These are phyloP conservation scores for Cyclopterus lumpus DNA, from an alignment of 2,797 vertebrate species.

Conservation along the genomic window DNA sequence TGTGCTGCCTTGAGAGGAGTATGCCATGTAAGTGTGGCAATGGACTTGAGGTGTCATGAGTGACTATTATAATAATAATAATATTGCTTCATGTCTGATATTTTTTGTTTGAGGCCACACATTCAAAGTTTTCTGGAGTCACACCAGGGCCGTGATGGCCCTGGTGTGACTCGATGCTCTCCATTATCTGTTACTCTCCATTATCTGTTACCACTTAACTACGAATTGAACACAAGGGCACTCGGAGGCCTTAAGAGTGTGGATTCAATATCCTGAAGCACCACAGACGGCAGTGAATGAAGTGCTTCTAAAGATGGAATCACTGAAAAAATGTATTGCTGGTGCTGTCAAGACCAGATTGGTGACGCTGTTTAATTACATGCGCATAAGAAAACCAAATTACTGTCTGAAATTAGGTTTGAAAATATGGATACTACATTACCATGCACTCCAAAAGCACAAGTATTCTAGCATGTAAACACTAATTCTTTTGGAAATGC, in stretches of 20 bases:
- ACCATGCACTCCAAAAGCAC: background rate
- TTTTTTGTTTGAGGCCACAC: constrained; percentile 1
- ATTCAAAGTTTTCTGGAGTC: background rate
- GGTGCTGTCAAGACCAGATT: background rate
- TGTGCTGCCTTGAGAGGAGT: background rate
- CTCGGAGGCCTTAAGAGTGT: background rate
- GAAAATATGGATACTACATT: background rate
- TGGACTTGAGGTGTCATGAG: background rate
- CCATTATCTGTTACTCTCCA: no score
- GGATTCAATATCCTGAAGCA: background rate
- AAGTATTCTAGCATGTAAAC: background rate
- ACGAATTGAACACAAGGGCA: constrained; percentile 10
- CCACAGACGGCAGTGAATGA: background rate
- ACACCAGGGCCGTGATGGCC: no score
- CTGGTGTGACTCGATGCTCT: background rate
- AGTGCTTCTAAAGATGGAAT: background rate
- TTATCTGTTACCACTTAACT: constrained; percentile 10
- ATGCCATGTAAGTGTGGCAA: background rate
- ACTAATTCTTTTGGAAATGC: background rate
- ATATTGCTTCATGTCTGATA: background rate
- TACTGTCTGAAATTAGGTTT: background rate
- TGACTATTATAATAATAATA: no score
- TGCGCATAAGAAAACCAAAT: background rate
- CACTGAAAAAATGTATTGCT: background rate
- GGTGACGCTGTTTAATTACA: background rate